Evolutionary conservation across 2,113 vertebrate species (phyloP).

Genomic region (Orycteropus afer): DNA sequence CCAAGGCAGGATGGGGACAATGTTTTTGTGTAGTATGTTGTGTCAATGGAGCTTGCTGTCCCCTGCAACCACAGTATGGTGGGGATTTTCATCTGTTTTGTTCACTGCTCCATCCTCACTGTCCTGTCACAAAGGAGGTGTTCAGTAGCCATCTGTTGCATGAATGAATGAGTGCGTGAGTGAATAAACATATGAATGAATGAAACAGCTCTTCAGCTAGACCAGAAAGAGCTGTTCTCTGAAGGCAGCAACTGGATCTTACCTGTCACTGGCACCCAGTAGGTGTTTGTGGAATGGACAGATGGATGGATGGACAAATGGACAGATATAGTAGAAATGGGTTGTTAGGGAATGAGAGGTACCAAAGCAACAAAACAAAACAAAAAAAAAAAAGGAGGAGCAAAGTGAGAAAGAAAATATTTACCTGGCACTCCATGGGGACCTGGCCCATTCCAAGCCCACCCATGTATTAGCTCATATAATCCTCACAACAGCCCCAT

Average conservation of each 20-base stretch:
- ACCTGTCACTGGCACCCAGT: not conserved
- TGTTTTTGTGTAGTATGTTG: too few species aligned
- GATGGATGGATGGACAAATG: not conserved
- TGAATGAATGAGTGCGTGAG: too few species aligned
- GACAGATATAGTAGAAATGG: not conserved
- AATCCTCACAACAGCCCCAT: not conserved
- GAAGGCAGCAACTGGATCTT: not conserved
- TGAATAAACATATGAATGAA: fast-evolving
- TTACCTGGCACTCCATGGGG: not conserved
- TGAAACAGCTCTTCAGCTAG: fast-evolving
- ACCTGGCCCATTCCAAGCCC: not conserved
- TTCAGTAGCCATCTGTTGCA: not conserved
- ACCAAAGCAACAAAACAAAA: not conserved
- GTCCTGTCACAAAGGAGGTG: not conserved
- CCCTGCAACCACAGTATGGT: too few species aligned
- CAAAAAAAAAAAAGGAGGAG: not conserved
- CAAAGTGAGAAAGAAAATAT: not conserved
- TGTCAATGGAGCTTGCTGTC: too few species aligned
- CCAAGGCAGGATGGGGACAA: too few species aligned
- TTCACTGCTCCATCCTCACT: not conserved
- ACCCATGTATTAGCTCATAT: not conserved
- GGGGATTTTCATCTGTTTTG: not conserved
- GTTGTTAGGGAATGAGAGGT: not conserved
- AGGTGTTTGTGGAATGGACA: not conserved
- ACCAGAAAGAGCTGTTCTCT: not conserved